Percentiles rank a stretch among this genome's conserved stretches.
Evolutionary conservation across 2,888 invertebrate species (phyloP).

Genomic region (Oligia fasciuncula): DNA sequence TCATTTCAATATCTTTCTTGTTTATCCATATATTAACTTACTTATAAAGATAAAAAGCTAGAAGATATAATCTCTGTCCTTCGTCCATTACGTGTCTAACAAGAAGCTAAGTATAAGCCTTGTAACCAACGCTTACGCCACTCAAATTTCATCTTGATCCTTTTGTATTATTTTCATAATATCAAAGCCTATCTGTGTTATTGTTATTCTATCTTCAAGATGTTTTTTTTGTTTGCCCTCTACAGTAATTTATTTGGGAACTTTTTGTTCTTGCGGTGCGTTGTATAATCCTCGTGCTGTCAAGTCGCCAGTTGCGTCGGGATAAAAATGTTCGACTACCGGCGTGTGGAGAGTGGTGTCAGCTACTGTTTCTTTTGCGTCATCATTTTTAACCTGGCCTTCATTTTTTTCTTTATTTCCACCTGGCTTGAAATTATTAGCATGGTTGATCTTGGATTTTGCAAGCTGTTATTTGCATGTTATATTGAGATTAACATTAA

Average conservation of each 20-base stretch:
- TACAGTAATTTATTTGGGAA: conserved; percentile 67
- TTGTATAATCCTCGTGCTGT: conserved; percentile 77
- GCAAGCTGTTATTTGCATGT: conserved; percentile 17
- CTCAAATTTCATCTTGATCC: conserved; percentile 77
- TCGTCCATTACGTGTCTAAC: conserved; percentile 34
- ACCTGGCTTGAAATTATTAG: background rate
- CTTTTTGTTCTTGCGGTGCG: conserved; percentile 68
- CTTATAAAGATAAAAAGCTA: conserved; percentile 11
- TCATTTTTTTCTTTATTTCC: conserved; percentile 4
- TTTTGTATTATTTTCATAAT: conserved; percentile 78
- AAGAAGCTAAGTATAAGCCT: conserved; percentile 34
- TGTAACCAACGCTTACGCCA: conserved; percentile 67
- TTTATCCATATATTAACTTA: conserved; percentile 11
- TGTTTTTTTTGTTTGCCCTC: conserved; percentile 69
- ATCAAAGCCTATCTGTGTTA: conserved; percentile 77
- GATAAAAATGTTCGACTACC: conserved; percentile 74
- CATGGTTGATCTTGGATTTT: background rate
- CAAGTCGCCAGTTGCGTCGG: conserved; percentile 72
- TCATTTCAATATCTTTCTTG: conserved; percentile 13
- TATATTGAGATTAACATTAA: conserved; percentile 25
- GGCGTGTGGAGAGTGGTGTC: conserved; percentile 64
- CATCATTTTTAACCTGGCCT: conserved; percentile 39
- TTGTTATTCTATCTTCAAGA: conserved; percentile 86
- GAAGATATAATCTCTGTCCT: conserved; percentile 37
- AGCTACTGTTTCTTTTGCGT: conserved; percentile 67